phyloP scores from a whole-genome alignment of 2,888 invertebrate species.

The Micoletzkya japonica region DNA sequence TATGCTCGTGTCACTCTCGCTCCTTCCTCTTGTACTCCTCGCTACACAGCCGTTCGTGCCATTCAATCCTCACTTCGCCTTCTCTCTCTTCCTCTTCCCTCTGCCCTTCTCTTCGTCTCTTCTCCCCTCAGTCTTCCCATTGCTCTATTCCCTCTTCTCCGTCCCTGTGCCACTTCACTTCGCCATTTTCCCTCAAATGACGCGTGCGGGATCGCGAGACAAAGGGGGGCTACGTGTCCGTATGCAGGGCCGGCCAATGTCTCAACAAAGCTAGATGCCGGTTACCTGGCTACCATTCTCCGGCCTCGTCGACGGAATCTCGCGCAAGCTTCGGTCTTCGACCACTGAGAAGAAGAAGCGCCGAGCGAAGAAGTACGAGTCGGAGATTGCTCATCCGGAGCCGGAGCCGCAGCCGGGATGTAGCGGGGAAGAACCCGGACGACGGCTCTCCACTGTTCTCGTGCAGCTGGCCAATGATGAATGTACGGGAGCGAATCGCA shows the following conservation, averaged over 20 bases:
- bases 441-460: too few relatives aligned
- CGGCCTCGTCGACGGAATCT: constrained; percentile 15
- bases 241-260: too few relatives aligned
- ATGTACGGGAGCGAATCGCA: not conserved
- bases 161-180: constrained; percentile 3
- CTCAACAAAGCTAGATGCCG: too few relatives aligned
- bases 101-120: not conserved
- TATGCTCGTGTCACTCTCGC: not conserved
- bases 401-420: not conserved
- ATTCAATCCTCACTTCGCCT: not conserved
- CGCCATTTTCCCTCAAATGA: too few relatives aligned
- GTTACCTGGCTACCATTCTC: too few relatives aligned
- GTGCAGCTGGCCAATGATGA: not conserved
- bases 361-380: too few relatives aligned
- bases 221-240: too few relatives aligned
- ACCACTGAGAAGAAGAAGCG: constrained; percentile 10
- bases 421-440: not conserved
- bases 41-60: not conserved
- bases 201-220: too few relatives aligned
- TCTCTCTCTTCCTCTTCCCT: constrained; percentile 6
- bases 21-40: constrained; percentile 2
- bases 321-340: not conserved
- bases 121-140: not conserved
- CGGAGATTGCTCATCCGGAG: not conserved
- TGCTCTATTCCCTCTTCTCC: not conserved